Percentiles rank a stretch among this genome's conserved stretches.
Conservation (phyloP, 2,888 invertebrate genomes). For the Sesia bembeciformis region DNA sequence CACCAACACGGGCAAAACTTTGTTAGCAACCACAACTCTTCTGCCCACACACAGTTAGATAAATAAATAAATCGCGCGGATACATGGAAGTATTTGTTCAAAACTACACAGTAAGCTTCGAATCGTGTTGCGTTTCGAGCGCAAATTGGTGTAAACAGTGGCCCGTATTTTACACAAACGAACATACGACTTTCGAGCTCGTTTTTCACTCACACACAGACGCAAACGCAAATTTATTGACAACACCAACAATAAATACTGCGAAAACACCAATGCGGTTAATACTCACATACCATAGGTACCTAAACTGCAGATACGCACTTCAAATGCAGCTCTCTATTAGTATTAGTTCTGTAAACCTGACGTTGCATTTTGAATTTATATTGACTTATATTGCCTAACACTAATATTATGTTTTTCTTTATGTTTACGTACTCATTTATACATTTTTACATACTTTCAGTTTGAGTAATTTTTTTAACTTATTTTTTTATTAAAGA, state of each 20-base stretch:
- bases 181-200: not conserved
- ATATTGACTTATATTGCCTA: too few species aligned
- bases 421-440: too few species aligned
- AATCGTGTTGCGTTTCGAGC: conserved; percentile 1
- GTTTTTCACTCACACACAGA: conserved; percentile 1
- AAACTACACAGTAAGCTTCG: not conserved
- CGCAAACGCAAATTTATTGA: conserved; percentile 17
- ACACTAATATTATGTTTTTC: too few species aligned
- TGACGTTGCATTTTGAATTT: too few species aligned
- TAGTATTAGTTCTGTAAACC: too few species aligned
- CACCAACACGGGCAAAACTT: not conserved
- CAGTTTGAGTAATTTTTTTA: too few species aligned
- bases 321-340: too few species aligned
- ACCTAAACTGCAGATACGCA: too few species aligned
- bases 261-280: not conserved
- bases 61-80: not conserved
- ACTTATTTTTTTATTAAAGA: too few species aligned
- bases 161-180: conserved; percentile 9
- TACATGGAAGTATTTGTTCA: not conserved
- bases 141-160: conserved; percentile 8
- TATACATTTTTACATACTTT: too few species aligned
- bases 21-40: not conserved
- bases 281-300: too few species aligned
- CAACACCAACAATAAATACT: conserved; percentile 14
- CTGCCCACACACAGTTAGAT: not conserved